Conservation (phyloP, 92 coral and sea anemone species). For the Siderastrea siderea region DNA sequence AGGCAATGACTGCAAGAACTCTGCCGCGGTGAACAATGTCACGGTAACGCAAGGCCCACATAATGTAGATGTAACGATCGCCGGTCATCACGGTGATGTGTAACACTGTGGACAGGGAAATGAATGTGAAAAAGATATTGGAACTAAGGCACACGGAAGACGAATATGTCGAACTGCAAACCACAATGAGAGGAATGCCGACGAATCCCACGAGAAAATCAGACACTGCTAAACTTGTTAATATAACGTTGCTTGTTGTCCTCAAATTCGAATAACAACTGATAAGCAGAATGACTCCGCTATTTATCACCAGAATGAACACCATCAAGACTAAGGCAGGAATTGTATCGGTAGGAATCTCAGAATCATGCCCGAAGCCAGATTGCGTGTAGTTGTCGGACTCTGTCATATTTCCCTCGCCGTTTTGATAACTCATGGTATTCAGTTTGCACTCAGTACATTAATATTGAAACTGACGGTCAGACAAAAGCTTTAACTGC, state of each 20-base stretch:
- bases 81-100: conserved; percentile 48
- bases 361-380: neutral
- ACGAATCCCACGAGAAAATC: conserved; percentile 46
- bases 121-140: conserved; percentile 21
- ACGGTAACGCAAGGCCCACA: conserved; percentile 35
- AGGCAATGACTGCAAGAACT: conserved; percentile 2
- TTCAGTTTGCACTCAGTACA: neutral
- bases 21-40: conserved; percentile 14
- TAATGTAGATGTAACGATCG: conserved; percentile 53
- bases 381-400: neutral
- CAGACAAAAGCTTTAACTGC: neutral
- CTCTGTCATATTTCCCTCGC: neutral
- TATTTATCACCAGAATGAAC: conserved; percentile 15
- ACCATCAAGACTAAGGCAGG: conserved; percentile 35
- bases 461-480: neutral
- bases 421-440: conserved; percentile 10
- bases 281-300: conserved; percentile 31
- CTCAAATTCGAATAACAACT: conserved; percentile 8
- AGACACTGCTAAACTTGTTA: conserved; percentile 48
- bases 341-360: conserved; percentile 23
- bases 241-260: conserved; percentile 36
- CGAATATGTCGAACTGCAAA: conserved; percentile 12
- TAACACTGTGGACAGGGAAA: conserved; percentile 32
- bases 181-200: conserved; percentile 47
- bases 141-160: conserved; percentile 18